phyloP scores from a whole-genome alignment of 53 echinoderm and acorn worm species.

The Henricia sp. region DNA sequence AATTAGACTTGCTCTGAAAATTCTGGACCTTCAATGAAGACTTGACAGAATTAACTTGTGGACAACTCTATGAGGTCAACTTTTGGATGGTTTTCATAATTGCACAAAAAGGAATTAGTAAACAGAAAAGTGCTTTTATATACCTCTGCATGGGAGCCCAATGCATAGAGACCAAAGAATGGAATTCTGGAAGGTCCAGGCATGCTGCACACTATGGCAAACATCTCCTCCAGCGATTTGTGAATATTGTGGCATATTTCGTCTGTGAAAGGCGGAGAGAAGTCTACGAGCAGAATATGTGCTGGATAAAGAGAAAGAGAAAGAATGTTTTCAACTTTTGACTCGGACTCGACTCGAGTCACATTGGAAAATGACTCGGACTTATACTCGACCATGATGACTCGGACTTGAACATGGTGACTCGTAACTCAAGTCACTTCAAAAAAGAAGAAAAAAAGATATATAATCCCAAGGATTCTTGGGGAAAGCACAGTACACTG shows the following conservation, averaged over 20 bases:
- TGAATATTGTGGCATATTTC: slow-evolving; percentile 66
- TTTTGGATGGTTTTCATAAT: too few species aligned
- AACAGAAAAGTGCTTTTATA: neutral
- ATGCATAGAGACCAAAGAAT: slow-evolving; percentile 87
- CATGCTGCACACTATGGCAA: slow-evolving; percentile 83
- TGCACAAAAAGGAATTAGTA: too few species aligned
- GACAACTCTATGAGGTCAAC: too few species aligned
- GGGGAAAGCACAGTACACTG: neutral
- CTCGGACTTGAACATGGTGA: too few species aligned
- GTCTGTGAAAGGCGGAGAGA: slow-evolving; percentile 74
- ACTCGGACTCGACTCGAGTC: neutral
- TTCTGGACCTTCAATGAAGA: too few species aligned
- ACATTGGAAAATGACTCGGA: too few species aligned
- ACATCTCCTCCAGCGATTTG: slow-evolving; percentile 76
- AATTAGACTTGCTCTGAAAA: too few species aligned
- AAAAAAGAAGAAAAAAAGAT: neutral
- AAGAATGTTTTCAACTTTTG: neutral
- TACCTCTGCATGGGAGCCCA: slow-evolving; percentile 89
- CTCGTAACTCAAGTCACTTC: neutral
- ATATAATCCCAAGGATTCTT: neutral
- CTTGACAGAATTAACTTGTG: too few species aligned
- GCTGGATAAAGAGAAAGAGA: slow-evolving; percentile 55
- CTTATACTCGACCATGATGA: too few species aligned
- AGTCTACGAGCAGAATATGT: slow-evolving; percentile 86
- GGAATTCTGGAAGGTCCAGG: slow-evolving; percentile 78